Evolutionary conservation across 2,797 vertebrate genomes (phyloP), one percentile per base, ranked within the genome.

Genomic region (Falco naumanni): DNA sequence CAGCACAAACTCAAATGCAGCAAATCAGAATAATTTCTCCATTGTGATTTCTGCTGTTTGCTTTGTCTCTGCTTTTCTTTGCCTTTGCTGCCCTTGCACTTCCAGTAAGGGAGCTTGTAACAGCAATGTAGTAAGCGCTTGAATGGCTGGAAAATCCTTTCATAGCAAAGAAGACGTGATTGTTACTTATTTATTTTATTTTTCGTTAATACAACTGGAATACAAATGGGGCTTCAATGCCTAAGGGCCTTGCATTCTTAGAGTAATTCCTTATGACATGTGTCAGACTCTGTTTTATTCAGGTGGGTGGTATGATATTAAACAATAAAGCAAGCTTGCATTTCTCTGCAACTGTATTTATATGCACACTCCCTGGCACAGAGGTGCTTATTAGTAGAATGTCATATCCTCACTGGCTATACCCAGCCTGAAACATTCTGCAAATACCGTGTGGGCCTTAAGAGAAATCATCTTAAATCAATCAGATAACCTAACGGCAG

Each of bases 201-300:
- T 95, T 92, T 59, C 69, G 91, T 88, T 93, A 87, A 92, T 93
- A 93, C 17, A 7, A 68, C 87, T 83, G 92, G 93, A 96, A 93
- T 96, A 95, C 93, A 84, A 96, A 96, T 75, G 74, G 95, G 84
- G 50, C 93, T 91, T 64, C 13, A 20, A 39, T 41, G 97, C 97
- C 96, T 80, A 6, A 60, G 90, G 96, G 96, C 92, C 89, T 57
- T 51, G 93, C 92, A 26, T 95, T 93, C 85, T 66, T 64, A 4
- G 72, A 88, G 86, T 97, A 97, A 97, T 95, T 90, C 95, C 95
- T 95, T 93, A 91, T 95, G 97, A 97, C 97, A 96, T 87, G 87
- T 97, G 97, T 96, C 97, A 97, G 84, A 87, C 93, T 97, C 59
- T 91, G 93, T 96, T 97, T 96, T 95, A 87, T 93, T 95, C 96